Conservation (phyloP, 2,797 vertebrate species). For the Sorex maritimensis region DNA sequence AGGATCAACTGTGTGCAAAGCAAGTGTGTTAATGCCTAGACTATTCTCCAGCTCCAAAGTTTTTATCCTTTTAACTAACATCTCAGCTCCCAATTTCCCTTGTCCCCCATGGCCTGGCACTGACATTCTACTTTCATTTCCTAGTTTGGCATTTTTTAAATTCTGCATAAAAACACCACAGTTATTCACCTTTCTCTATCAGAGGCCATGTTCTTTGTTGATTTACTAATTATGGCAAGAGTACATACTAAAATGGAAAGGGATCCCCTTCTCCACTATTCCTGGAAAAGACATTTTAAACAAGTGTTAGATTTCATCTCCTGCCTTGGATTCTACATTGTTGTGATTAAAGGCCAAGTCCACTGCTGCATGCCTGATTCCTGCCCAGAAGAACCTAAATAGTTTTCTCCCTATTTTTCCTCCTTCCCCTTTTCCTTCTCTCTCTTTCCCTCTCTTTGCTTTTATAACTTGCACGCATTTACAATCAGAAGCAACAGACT, state of each 20-base stretch:
- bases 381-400: not conserved
- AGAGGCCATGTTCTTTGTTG: not conserved
- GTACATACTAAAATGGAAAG: not conserved
- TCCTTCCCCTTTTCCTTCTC: not conserved
- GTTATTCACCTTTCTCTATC: not conserved
- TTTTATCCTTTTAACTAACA: not conserved
- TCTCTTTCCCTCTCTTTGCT: not conserved
- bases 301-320: not conserved
- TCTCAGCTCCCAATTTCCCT: not conserved
- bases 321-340: too few species aligned
- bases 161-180: not conserved
- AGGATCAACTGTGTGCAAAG: too few species aligned
- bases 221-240: not conserved
- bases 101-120: not conserved
- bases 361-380: not conserved
- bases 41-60: too few species aligned
- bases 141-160: not conserved
- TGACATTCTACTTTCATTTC: not conserved
- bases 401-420: not conserved
- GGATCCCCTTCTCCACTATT: not conserved
- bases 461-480: slow-evolving; percentile 18
- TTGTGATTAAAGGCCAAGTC: slow-evolving; percentile 6
- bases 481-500: slow-evolving; percentile 13
- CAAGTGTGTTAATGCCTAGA: too few species aligned
- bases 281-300: not conserved